Percentiles rank a stretch among this genome's conserved stretches.
Conservation (phyloP, 1,140 invertebrate species). For the Episyrphus balteatus region DNA sequence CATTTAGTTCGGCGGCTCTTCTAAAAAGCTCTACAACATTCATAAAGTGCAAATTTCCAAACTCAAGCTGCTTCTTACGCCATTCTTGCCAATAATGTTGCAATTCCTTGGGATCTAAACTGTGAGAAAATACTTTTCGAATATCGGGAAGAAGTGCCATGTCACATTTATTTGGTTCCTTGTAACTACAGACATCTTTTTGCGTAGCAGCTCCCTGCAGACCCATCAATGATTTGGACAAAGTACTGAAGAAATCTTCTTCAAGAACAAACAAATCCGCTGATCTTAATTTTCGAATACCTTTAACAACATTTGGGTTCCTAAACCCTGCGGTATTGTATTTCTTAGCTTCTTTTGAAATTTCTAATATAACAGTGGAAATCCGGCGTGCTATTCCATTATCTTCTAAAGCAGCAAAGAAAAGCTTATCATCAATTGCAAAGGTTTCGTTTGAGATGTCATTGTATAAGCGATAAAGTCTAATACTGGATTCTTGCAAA, state of each 20-base stretch:
- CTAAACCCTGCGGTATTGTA: conserved; percentile 14
- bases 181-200: conserved; percentile 6
- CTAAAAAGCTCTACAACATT: too few species aligned
- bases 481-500: too few species aligned
- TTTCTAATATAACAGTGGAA: conserved; percentile 25
- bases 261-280: conserved; percentile 27
- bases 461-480: too few species aligned
- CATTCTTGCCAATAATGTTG: conserved; percentile 13
- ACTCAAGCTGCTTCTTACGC: conserved; percentile 6
- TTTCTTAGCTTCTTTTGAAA: conserved; percentile 20
- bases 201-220: conserved; percentile 23
- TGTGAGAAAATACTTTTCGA: conserved; percentile 9
- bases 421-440: too few species aligned
- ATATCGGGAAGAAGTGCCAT: conserved; percentile 10
- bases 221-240: conserved; percentile 23
- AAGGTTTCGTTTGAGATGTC: too few species aligned
- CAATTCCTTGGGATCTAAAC: conserved; percentile 11
- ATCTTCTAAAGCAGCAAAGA: too few species aligned
- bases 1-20: too few species aligned
- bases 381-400: conserved; percentile 11
- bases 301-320: conserved; percentile 14
- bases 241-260: conserved; percentile 29
- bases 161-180: conserved; percentile 3
- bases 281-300: conserved; percentile 20
- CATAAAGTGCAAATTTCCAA: conserved; percentile 25